Percentiles rank a stretch among this genome's conserved stretches.
These are phyloP conservation scores for Hypolimnas misippus DNA, from an alignment of 2,888 invertebrate species.

Conservation along the genomic window DNA sequence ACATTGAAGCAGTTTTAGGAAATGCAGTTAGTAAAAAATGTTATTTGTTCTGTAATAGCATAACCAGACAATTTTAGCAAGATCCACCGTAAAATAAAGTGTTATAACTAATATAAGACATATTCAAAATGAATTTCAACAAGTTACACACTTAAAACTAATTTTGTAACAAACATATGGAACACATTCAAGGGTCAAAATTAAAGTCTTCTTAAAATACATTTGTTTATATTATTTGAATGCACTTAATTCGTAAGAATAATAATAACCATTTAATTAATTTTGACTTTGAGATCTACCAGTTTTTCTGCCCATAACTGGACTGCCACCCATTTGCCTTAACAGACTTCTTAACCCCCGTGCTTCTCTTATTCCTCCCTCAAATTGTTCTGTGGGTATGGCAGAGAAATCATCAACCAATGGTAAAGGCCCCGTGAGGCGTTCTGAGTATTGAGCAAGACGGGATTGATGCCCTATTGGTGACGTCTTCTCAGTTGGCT, in stretches of 20 bases:
- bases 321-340: slow-evolving; percentile 93
- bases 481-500: slow-evolving; percentile 68
- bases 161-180: no score
- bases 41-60: no score
- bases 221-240: not conserved
- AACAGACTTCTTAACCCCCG: slow-evolving; percentile 91
- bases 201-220: no score
- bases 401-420: slow-evolving; percentile 96
- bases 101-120: no score
- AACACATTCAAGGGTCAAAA: no score
- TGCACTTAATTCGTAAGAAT: not conserved
- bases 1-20: no score
- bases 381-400: slow-evolving; percentile 90
- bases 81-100: no score
- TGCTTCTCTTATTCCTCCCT: slow-evolving; percentile 86
- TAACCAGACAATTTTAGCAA: no score
- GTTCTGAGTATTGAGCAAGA: slow-evolving; percentile 85
- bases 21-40: no score
- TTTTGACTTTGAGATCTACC: slow-evolving; percentile 79
- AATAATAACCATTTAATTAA: slow-evolving; percentile 46
- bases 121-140: no score
- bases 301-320: slow-evolving; percentile 90
- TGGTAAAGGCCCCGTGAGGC: slow-evolving; percentile 86
- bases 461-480: slow-evolving; percentile 85
- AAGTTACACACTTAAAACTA: no score